Conservation (phyloP, 2,797 vertebrate species). For the Lepus townsendii region DNA sequence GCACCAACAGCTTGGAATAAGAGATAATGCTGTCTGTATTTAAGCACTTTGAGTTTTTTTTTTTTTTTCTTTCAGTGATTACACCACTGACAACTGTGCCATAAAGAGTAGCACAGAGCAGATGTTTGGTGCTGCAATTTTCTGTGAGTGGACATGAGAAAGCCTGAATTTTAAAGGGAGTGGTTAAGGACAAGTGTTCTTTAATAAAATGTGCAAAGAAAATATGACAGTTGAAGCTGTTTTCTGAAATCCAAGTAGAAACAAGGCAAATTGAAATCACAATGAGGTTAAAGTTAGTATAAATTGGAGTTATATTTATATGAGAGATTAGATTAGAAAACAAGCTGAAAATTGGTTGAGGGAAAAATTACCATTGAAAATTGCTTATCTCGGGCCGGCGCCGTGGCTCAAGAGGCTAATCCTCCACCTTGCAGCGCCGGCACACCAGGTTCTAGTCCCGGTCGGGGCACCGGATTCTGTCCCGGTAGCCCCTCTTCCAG, state of each 20-base stretch:
- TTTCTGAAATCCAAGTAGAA: constrained; percentile 32
- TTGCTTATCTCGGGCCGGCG: background rate
- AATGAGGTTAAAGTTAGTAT: background rate
- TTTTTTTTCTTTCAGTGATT: background rate
- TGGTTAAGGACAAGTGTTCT: background rate
- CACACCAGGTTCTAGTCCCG: too few species aligned
- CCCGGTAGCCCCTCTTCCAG: too few species aligned
- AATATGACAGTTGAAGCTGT: background rate
- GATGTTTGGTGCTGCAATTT: background rate
- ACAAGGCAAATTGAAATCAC: background rate
- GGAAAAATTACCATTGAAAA: constrained; percentile 35
- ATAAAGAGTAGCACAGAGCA: background rate
- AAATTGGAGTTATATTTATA: background rate
- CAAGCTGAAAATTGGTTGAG: constrained; percentile 35
- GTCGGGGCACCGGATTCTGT: too few species aligned
- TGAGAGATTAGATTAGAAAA: constrained; percentile 44
- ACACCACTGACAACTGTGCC: too few species aligned
- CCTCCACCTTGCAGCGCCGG: too few species aligned
- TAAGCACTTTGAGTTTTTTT: background rate
- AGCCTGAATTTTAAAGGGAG: background rate
- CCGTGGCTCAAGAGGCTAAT: too few species aligned
- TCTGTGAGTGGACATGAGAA: background rate
- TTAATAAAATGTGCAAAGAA: background rate
- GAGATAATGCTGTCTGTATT: constrained; percentile 31
- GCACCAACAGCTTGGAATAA: constrained; percentile 1